Evolutionary conservation across 2,888 invertebrate species (phyloP), one percentile per base, ranked within the genome.

Genomic region (Ischnura elegans): DNA sequence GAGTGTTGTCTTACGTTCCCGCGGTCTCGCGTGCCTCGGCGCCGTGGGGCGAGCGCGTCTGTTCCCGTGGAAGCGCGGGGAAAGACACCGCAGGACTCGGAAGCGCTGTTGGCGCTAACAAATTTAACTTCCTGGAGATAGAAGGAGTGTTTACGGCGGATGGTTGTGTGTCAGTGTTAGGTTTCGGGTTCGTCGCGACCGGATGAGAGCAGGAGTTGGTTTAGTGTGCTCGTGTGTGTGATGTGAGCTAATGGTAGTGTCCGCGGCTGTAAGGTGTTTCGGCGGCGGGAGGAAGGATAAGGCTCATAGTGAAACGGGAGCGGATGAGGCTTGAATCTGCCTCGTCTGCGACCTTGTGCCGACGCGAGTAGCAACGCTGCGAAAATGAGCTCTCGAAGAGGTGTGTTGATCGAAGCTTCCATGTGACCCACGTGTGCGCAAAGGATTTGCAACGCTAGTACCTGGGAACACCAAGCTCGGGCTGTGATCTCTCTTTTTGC

Each of bases 401-500:
- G 36, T 3, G 76, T 29, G 36, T 6, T 61, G 13, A 76, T 36
- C 76, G 29, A 76, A 76, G 13, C 13, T 76, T 36, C 76, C 36
- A 36, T 36, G 36, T 76, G 76, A 76, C 29, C 36, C 76, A 76
- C 76, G 76, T 76, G 76, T 76, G 76, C 76, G 13, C 76, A 76
- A 8, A 51, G 16, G 19, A 5, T 8, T 13, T 47, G 13, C 8
- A 66, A 36, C 36, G 3, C 5, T n/a, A 76, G 16, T n/a, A 76
- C 29, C 10, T 76, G 10, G 36, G 21, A 76, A 76, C 76, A 76
- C 76, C 76, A 76, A 29, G 4, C 76, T 76, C 36, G 76, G 29
- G 76, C 76, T 76, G 76, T 76, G 76, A 76, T 76, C 76, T 76
- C 76, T 76, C 36, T 61, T 61, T 76, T 76, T 76, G 36, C 76